phyloP scores from a whole-genome alignment of 2,888 invertebrate genomes.

The Agapostemon virescens region DNA sequence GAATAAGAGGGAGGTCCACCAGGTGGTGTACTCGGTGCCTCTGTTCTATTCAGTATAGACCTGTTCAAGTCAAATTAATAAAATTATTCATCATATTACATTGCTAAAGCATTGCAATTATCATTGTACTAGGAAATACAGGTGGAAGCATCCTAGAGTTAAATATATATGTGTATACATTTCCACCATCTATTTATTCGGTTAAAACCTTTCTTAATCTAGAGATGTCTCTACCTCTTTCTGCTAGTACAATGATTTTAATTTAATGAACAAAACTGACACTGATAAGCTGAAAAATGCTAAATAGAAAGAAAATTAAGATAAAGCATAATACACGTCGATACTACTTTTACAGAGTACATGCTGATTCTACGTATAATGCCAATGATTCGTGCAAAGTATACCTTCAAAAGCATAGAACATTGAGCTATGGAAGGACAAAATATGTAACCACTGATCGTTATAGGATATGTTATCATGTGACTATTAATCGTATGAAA shows the following conservation, averaged over 20 bases:
- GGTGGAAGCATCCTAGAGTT: neutral
- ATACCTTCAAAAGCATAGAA: neutral
- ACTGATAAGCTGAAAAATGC: slow-evolving; percentile 34
- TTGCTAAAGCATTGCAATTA: neutral
- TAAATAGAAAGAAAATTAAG: neutral
- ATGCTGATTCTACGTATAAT: slow-evolving; percentile 12
- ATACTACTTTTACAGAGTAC: slow-evolving; percentile 7
- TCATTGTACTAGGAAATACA: neutral
- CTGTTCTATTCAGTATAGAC: slow-evolving; percentile 73
- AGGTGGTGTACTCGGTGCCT: slow-evolving; percentile 82
- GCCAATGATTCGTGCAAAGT: slow-evolving; percentile 38
- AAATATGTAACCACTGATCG: neutral
- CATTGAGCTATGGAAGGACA: neutral
- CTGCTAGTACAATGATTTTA: slow-evolving; percentile 7
- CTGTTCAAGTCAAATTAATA: slow-evolving; percentile 57
- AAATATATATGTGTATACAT: neutral
- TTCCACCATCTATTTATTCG: neutral
- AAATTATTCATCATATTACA: slow-evolving; percentile 20
- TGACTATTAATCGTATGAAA: slow-evolving; percentile 47
- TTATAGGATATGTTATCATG: neutral
- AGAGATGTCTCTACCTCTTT: neutral
- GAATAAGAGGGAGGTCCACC: slow-evolving; percentile 86
- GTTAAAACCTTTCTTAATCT: neutral
- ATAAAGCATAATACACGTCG: neutral
- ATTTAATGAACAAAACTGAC: slow-evolving; percentile 16